Evolutionary conservation across 1,140 invertebrate species (phyloP), one percentile per base, ranked within the genome.

Genomic region (Halyomorpha halys): DNA sequence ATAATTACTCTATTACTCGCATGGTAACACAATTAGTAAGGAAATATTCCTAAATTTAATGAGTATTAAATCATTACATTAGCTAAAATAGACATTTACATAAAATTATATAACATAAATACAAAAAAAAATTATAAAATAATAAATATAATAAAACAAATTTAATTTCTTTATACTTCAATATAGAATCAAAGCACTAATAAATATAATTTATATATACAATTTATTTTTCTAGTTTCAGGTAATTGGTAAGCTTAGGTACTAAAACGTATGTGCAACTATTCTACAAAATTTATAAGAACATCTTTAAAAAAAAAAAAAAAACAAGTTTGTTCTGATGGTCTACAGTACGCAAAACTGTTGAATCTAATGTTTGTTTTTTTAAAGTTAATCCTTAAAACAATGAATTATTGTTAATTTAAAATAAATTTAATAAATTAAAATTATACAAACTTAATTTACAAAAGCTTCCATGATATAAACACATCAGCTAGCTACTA

Each of bases 401-500:
- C 34, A 39, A 39, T 39, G 11, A 39, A 39, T 39, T 39, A 39
- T 39, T 39, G 13, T 39, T 39, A 39, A 39, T 39, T 39, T 11
- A 39, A 39, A 39, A 39, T 39, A 39, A 39, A 39, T 39, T 39
- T 39, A 39, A 39, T 39, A 39, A 39, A 39, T 39, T 11, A 39
- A 39, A 39, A 39, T 39, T 39, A 39, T 39, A 39, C 34, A 39
- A 39, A 39, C 34, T 39, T 39, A 39, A 39, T 39, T 39, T 39
- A 39, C 34, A 39, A 39, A 30, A 39, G 34, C 34, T 39, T 13
- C 34, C 13, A 39, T 11, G 13, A 13, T 39, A 39, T 39, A 39
- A 39, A 39, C 34, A 39, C 4, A 39, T 39, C 6, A 39, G 34
- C 34, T 39, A 39, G 34, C 34, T 54, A 30, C 65, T 72, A 74